Conservation (phyloP, 2,113 vertebrate genomes). For the Suncus etruscus region DNA sequence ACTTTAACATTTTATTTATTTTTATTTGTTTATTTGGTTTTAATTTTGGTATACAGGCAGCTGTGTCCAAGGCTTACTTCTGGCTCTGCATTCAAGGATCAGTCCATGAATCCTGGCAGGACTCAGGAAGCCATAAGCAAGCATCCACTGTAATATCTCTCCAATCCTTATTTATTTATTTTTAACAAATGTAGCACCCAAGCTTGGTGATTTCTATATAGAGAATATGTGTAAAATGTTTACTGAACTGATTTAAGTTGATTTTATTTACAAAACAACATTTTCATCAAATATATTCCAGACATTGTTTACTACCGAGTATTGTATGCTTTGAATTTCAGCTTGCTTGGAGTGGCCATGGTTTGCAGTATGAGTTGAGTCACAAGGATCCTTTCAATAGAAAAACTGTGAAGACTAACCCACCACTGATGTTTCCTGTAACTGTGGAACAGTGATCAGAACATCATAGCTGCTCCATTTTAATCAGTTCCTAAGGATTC, state of each 20-base stretch:
- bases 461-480: neutral
- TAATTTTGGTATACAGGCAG: too few species aligned
- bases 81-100: too few species aligned
- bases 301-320: neutral
- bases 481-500: neutral
- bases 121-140: neutral
- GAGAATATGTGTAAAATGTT: constrained; percentile 12
- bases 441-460: neutral
- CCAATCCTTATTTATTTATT: too few species aligned
- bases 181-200: too few species aligned
- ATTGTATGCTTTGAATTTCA: constrained; percentile 35
- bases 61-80: too few species aligned
- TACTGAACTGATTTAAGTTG: constrained; percentile 55
- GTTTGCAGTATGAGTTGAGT: neutral
- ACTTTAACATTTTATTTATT: neutral
- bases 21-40: too few species aligned
- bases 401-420: constrained; percentile 6
- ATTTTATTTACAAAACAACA: constrained; percentile 46
- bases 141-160: neutral
- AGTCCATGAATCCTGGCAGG: too few species aligned
- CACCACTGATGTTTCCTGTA: neutral
- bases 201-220: constrained; percentile 22
- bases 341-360: neutral
- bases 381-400: neutral
- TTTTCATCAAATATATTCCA: constrained; percentile 43